Evolutionary conservation across 2,113 vertebrate genomes (phyloP).

Genomic region (Sarotherodon lohbergeri): DNA sequence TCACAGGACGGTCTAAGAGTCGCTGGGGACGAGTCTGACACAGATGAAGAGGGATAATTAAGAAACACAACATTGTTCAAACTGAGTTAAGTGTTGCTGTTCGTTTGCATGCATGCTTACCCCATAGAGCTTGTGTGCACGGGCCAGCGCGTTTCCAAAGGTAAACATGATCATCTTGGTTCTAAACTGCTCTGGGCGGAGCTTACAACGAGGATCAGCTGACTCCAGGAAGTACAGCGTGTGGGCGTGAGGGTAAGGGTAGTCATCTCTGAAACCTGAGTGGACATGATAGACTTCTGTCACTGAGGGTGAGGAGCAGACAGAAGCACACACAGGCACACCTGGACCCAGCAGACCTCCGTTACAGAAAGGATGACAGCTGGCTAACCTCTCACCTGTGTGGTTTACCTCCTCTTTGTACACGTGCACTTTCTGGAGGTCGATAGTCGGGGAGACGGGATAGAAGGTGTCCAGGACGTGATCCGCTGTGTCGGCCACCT

Average conservation of each 20-base stretch:
- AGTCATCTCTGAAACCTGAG: constrained; percentile 79
- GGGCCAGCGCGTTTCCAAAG: constrained; percentile 82
- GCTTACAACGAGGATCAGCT: constrained; percentile 36
- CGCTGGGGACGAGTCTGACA: constrained; percentile 61
- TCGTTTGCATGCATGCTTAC: constrained; percentile 51
- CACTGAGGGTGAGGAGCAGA: neutral
- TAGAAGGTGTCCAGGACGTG: constrained; percentile 81
- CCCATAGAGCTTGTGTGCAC: constrained; percentile 75
- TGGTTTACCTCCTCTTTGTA: constrained; percentile 72
- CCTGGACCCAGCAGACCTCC: neutral
- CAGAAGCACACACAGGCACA: neutral
- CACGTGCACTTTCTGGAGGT: constrained; percentile 76
- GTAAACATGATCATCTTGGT: constrained; percentile 87
- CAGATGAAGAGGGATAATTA: neutral
- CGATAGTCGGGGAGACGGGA: constrained; percentile 85
- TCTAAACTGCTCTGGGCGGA: constrained; percentile 76
- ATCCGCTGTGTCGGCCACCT: constrained; percentile 74
- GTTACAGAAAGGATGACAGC: neutral
- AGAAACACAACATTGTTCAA: neutral
- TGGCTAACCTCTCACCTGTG: constrained; percentile 66
- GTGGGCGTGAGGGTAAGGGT: constrained; percentile 81
- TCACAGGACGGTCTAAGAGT: constrained; percentile 77
- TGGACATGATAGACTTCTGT: neutral
- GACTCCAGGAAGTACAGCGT: constrained; percentile 79
- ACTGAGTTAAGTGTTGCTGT: neutral